Percentiles rank a stretch among this genome's conserved stretches.
Evolutionary conservation across 37 sponge, comb jelly and placozoan genomes (phyloP).

Genomic region (Beroe forskalii): DNA sequence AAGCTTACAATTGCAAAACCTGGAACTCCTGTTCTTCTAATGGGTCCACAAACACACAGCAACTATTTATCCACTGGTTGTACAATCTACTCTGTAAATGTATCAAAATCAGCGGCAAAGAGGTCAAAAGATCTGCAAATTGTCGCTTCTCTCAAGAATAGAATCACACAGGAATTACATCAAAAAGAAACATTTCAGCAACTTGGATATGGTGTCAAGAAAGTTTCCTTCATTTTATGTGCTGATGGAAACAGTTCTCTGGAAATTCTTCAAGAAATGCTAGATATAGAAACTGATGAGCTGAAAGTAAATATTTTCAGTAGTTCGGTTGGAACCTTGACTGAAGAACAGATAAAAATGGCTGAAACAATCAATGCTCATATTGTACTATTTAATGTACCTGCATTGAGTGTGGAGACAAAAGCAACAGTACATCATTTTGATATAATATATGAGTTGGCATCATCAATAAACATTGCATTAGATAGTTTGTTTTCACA

Average conservation of each 20-base stretch:
- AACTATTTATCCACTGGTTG: neutral
- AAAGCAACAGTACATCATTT: neutral
- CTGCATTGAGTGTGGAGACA: neutral
- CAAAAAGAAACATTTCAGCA: neutral
- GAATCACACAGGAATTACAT: neutral
- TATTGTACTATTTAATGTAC: constrained; percentile 21
- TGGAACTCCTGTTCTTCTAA: neutral
- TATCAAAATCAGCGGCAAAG: neutral
- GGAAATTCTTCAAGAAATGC: neutral
- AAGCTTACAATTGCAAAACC: neutral
- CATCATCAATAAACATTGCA: neutral
- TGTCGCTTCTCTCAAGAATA: neutral
- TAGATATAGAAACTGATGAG: constrained; percentile 7
- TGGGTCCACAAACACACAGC: neutral
- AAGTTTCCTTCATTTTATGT: constrained; percentile 41
- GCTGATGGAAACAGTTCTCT: neutral
- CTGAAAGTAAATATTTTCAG: neutral
- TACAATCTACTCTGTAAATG: neutral
- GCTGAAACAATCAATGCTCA: constrained; percentile 20
- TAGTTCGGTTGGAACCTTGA: neutral
- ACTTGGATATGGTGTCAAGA: neutral
- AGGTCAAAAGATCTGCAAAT: neutral
- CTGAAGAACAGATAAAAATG: neutral
- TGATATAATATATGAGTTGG: constrained; percentile 14
- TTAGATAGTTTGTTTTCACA: neutral